Evolutionary conservation across 53 echinoderm and acorn worm species (phyloP), one percentile per base, ranked within the genome.

Genomic region (Arbacia lixula): DNA sequence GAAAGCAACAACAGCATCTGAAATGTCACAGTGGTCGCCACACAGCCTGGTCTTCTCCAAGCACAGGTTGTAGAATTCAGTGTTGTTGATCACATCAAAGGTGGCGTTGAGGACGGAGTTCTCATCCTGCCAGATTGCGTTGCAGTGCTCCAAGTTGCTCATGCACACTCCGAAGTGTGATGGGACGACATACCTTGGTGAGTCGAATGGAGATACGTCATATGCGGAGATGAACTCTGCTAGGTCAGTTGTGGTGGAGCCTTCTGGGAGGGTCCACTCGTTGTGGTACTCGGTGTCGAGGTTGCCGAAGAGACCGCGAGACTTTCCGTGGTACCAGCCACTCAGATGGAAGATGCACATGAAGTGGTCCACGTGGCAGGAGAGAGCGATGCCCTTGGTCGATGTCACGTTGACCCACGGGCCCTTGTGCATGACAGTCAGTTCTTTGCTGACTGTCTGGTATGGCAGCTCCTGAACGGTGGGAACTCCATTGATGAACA

Each of bases 311-410:
- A 99, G 90, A 52, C 99, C 99, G 21, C 90, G 99, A 36, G 99
- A 92, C 89, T 94, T 92, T 88, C 88, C 88, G 66, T 92, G 92
- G 87, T 99, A 99, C 99, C 99, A 99, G 29, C 89, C 90, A 69
- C 99, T 99, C n/a, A 94, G 85, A n/a, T 85, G 88, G 87, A 94
- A 62, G 38, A 87, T 73, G 79, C 99, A 99, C 34, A 92, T 34
- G 87, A 87, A 89, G 81, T 86, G 73, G 19, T 76, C 68, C 6
- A 83, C 42, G 42, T 99, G 88, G 80, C 99, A 99, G 24, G 51
- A 24, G 14, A 99, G 51, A 66, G 88, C 69, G 39, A 94, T 87
- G 32, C 99, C 99, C 35, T 94, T 86, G 40, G 81, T 84, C 39
- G 94, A 87, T 33, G 94, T 90, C 4, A 99, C 83, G 36, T 99